Evolutionary conservation across 2,113 vertebrate genomes (phyloP).

Genomic region (Strigops habroptila): DNA sequence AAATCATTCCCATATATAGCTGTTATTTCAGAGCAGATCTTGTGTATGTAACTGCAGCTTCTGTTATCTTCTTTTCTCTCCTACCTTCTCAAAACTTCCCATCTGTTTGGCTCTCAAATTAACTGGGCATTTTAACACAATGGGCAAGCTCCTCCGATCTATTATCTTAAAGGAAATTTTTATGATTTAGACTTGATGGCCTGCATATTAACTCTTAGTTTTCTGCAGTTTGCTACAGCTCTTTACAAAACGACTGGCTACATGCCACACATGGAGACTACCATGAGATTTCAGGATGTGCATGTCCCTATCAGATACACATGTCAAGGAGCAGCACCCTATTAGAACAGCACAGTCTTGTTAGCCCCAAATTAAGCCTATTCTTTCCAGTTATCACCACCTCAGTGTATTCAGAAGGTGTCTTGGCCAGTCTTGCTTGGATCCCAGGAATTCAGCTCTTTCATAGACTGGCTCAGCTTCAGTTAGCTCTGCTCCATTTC

Average conservation of each 20-base stretch:
- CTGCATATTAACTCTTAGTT: background rate
- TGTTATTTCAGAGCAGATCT: slow-evolving; percentile 12
- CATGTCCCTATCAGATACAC: background rate
- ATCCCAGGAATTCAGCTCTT: background rate
- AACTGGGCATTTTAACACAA: slow-evolving; percentile 17
- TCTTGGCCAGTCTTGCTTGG: background rate
- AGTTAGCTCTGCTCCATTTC: background rate
- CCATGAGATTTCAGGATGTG: background rate
- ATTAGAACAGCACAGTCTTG: background rate
- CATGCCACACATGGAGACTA: accelerated
- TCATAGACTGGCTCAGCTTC: background rate
- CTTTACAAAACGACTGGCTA: background rate
- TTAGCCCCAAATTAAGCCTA: background rate
- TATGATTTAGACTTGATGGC: background rate
- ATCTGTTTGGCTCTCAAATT: slow-evolving; percentile 38
- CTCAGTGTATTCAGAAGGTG: background rate
- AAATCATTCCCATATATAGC: background rate
- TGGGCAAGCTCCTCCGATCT: background rate
- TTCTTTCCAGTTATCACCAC: background rate
- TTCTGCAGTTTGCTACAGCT: background rate
- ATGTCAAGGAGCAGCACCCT: background rate
- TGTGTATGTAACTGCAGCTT: background rate
- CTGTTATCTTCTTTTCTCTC: background rate
- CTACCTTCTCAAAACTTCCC: slow-evolving; percentile 31
- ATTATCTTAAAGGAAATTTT: background rate